Evolutionary conservation across 2,113 vertebrate genomes (phyloP).

Genomic region (Climacteris rufus): DNA sequence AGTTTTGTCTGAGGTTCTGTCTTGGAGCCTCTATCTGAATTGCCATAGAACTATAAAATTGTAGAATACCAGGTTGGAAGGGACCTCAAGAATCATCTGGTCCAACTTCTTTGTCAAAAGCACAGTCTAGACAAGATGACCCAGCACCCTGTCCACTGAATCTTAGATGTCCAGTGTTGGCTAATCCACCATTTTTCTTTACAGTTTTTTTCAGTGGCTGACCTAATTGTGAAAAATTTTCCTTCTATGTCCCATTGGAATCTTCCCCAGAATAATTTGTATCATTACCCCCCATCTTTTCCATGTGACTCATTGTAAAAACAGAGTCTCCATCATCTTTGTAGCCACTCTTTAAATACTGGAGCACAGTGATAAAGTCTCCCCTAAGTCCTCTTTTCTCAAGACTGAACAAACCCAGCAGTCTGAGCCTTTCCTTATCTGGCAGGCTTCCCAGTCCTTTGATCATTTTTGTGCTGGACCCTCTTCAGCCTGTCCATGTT

Average conservation of each 20-base stretch:
- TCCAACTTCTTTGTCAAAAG: background rate
- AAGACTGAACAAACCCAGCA: background rate
- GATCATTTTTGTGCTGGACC: background rate
- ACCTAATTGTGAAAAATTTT: background rate
- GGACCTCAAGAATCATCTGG: background rate
- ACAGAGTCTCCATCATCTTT: background rate
- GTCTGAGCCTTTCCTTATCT: background rate
- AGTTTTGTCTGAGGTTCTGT: background rate
- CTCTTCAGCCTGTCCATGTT: background rate
- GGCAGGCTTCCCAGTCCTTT: background rate
- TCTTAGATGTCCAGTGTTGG: rapidly evolving
- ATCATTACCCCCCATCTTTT: background rate
- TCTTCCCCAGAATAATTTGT: background rate
- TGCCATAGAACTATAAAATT: background rate
- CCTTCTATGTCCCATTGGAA: background rate
- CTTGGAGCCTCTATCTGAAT: background rate
- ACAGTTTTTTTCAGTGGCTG: background rate
- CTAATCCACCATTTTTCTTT: background rate
- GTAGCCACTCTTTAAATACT: background rate
- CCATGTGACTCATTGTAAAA: background rate
- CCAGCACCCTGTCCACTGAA: background rate
- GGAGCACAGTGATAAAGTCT: background rate
- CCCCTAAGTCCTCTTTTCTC: background rate
- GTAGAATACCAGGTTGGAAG: background rate
- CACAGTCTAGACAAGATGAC: background rate